These are phyloP conservation scores for Drosophila multiciliata DNA, from an alignment of 2,888 invertebrate species.

Conservation along the genomic window DNA sequence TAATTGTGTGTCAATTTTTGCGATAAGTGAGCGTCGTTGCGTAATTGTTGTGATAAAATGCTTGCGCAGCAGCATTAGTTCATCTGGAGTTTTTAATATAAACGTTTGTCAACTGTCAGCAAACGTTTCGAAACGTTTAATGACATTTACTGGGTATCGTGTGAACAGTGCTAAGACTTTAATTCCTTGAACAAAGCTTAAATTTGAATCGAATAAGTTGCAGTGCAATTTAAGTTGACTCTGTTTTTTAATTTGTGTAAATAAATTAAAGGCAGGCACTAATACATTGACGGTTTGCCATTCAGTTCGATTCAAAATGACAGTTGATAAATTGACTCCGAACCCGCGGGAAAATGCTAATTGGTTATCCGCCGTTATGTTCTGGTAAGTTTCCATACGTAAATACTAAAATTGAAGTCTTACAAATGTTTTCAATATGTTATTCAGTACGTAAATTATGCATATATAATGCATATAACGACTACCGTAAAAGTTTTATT, in stretches of 20 bases:
- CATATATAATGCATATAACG: background rate
- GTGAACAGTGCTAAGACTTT: background rate
- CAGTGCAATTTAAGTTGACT: background rate
- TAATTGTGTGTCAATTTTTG: background rate
- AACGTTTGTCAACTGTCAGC: conserved; percentile 5
- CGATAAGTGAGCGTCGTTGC: conserved; percentile 4
- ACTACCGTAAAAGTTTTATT: conserved; percentile 1
- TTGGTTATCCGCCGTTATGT: conserved; percentile 87
- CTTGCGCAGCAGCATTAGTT: conserved; percentile 1
- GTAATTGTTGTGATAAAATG: conserved; percentile 31
- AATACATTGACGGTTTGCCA: conserved; percentile 1
- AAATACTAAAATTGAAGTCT: background rate
- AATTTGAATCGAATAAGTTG: background rate
- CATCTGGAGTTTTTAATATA: conserved; percentile 9
- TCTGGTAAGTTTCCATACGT: conserved; percentile 85
- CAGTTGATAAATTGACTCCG: conserved; percentile 84
- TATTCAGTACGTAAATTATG: background rate
- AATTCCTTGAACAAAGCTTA: background rate
- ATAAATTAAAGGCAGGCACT: background rate
- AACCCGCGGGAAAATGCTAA: conserved; percentile 88
- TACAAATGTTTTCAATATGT: background rate
- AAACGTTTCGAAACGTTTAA: conserved; percentile 46
- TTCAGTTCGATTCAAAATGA: conserved; percentile 48
- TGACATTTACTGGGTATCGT: background rate
- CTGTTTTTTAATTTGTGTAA: background rate